Base-by-base conservation (phyloP, 2,113 vertebrate species). In the Phaethon lepturus region DNA sequence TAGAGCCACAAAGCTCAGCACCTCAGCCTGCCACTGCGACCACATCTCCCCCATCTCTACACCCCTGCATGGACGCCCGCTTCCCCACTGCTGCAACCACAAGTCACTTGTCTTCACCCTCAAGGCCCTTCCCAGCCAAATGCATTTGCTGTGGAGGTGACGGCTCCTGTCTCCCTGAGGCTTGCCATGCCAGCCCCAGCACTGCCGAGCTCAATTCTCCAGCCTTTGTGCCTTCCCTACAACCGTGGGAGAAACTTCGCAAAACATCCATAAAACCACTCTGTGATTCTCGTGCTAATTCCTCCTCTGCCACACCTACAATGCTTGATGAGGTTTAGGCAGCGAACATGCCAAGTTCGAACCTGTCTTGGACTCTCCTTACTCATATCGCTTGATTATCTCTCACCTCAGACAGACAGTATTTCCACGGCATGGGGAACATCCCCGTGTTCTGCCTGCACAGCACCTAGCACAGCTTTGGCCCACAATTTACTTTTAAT, bases 251-350 rank as follows among this genome's bases (percentile, higher is more conserved):
- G 86, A 94, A 95, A 82, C 50, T 83, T 80, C 0, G 0, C 63
- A 69, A 69, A 95, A 82, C n/a, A 87, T 16, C 77, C 71, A 68
- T 68, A 84, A 95, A 95, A 87, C 9, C 49, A 45, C 8, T n/a
- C 62, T 3, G 0, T 16, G 28, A 55, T 79, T 84, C 93, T 84
- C 56, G n/a, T 44, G 47, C 24, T 68, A 89, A 91, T 85, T 93
- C 80, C 62, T 85, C 24, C n/a, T 58, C 81, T 67, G 74, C 77
- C 91, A 90, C 95, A 93, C 82, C 94, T 67, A 71, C 88, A 90
- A 52, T 25, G 74, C 81, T 92, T 75, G 53, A 58, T 72, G 92
- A 94, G 49, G 59, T 91, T 96, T 47, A 91, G 58, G 66, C 3
- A 3, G 78, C 0, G 2, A 95, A 75, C 5, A 10, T 5, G 44